These are phyloP conservation scores for Drosophila repletoides DNA, from an alignment of 1,140 invertebrate species.

Conservation along the genomic window DNA sequence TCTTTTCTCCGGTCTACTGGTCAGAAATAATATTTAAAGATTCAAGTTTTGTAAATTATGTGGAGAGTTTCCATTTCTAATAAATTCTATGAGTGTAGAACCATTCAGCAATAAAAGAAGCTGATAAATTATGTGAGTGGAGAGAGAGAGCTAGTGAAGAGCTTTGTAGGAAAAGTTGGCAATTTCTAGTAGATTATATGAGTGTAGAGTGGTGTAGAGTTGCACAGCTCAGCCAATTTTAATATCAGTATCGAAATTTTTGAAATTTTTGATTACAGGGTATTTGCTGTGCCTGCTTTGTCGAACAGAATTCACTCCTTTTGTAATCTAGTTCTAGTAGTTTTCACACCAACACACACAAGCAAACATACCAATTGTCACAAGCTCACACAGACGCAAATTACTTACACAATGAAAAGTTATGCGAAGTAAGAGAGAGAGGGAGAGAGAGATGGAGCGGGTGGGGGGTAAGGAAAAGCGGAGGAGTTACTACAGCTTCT, in stretches of 20 bases:
- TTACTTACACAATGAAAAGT: slow-evolving; percentile 38
- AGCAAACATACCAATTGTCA: slow-evolving; percentile 45
- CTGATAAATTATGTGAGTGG: background rate
- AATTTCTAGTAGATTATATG: background rate
- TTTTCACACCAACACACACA: slow-evolving; percentile 38
- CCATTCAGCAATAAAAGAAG: too few relatives aligned
- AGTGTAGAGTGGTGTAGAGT: background rate
- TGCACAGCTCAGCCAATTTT: too few relatives aligned
- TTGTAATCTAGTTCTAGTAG: slow-evolving; percentile 51
- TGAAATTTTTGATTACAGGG: too few relatives aligned
- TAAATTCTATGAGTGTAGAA: too few relatives aligned
- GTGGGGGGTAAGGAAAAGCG: background rate
- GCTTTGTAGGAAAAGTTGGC: background rate
- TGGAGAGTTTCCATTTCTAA: too few relatives aligned
- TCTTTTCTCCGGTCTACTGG: slow-evolving; percentile 20
- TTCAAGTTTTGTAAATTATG: too few relatives aligned
- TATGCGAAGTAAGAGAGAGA: slow-evolving; percentile 28
- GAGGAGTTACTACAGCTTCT: background rate
- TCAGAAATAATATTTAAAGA: background rate
- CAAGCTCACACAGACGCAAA: slow-evolving; percentile 24
- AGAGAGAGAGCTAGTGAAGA: background rate
- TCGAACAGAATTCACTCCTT: background rate
- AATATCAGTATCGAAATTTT: too few relatives aligned
- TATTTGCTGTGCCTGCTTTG: background rate
- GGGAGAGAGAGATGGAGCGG: background rate